These are phyloP conservation scores for Mugil cephalus DNA, from an alignment of 2,113 vertebrate genomes.

Conservation along the genomic window DNA sequence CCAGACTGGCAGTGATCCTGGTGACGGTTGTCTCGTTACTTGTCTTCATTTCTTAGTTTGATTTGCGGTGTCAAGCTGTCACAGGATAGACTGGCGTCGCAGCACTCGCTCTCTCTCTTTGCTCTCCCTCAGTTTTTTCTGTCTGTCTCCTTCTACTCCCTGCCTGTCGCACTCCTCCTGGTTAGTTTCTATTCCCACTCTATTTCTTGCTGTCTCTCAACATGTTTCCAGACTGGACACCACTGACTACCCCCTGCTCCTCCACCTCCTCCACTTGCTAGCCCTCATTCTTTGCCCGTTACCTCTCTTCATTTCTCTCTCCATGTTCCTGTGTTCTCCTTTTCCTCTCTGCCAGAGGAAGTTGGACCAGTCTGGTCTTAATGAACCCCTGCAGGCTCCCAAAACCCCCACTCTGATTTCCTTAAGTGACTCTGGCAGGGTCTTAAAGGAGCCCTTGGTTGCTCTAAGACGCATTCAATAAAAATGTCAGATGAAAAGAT, in stretches of 20 bases:
- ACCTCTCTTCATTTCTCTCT: constrained; percentile 50
- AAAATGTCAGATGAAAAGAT: constrained; percentile 83
- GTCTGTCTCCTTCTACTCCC: constrained; percentile 39
- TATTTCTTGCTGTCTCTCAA: constrained; percentile 46
- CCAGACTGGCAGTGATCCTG: constrained; percentile 68
- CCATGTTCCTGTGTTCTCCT: constrained; percentile 54
- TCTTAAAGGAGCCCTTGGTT: constrained; percentile 71
- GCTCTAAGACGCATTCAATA: constrained; percentile 79
- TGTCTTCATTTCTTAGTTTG: constrained; percentile 75
- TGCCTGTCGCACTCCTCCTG: constrained; percentile 23
- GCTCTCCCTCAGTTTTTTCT: constrained; percentile 54
- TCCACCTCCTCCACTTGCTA: not conserved
- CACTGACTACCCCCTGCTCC: constrained; percentile 9
- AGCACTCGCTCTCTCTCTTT: constrained; percentile 49
- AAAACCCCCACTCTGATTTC: constrained; percentile 79
- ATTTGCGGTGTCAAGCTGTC: constrained; percentile 76
- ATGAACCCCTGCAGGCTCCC: constrained; percentile 81
- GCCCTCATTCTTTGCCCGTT: constrained; percentile 47
- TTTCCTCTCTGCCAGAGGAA: constrained; percentile 73
- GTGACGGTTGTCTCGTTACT: constrained; percentile 72
- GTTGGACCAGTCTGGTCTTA: constrained; percentile 78
- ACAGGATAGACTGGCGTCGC: constrained; percentile 61
- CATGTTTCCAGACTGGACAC: constrained; percentile 47
- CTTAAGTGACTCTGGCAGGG: constrained; percentile 81
- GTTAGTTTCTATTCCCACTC: constrained; percentile 58